These are phyloP conservation scores for Fundulus diaphanus DNA, from an alignment of 2,797 vertebrate genomes.

Conservation along the genomic window DNA sequence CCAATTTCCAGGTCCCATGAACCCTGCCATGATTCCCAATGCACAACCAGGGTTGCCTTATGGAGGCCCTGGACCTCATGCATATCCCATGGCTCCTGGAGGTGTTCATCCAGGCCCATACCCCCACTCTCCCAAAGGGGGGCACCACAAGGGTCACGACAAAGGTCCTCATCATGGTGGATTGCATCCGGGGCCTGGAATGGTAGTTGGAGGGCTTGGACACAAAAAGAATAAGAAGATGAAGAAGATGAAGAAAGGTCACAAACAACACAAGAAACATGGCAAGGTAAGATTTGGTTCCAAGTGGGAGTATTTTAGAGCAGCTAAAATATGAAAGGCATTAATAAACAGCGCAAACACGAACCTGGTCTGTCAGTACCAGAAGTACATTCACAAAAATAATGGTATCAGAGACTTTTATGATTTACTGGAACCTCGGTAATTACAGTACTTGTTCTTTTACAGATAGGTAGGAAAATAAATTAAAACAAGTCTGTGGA, in stretches of 20 bases:
- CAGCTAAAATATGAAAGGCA: background rate
- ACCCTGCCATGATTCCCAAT: slow-evolving; percentile 57
- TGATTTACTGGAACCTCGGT: no score
- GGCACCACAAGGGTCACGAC: slow-evolving; percentile 50
- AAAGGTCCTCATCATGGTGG: slow-evolving; percentile 59
- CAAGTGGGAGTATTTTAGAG: background rate
- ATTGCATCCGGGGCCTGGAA: slow-evolving; percentile 57
- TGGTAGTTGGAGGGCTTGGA: slow-evolving; percentile 58
- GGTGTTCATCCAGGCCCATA: slow-evolving; percentile 63
- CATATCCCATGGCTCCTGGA: slow-evolving; percentile 69
- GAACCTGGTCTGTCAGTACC: background rate
- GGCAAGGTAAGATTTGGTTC: slow-evolving; percentile 80
- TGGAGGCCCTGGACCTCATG: slow-evolving; percentile 60
- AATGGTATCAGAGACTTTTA: no score
- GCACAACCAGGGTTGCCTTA: slow-evolving; percentile 65
- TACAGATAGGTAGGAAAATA: no score
- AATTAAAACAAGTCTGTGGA: no score
- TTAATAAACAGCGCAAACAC: background rate
- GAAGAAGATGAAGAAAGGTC: slow-evolving; percentile 84
- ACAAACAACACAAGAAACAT: slow-evolving; percentile 80
- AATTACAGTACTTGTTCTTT: no score
- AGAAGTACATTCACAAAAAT: background rate
- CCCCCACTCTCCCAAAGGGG: slow-evolving; percentile 69
- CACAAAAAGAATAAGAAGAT: slow-evolving; percentile 83
- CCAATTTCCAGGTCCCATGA: slow-evolving; percentile 55